These are phyloP conservation scores for Eudemis profundana DNA, from an alignment of 2,888 invertebrate genomes.

Conservation along the genomic window DNA sequence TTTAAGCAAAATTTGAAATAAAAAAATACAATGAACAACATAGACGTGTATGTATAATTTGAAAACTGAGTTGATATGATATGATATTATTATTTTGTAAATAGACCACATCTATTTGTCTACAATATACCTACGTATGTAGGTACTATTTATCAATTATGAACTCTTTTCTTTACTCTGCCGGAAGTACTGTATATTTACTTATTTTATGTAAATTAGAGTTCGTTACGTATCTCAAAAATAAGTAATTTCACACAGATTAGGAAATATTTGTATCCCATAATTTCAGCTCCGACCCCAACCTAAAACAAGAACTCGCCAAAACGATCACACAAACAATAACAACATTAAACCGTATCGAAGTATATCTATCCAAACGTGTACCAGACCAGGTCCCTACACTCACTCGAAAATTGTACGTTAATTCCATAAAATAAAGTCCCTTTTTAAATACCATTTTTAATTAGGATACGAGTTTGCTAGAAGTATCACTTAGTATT, in stretches of 20 bases:
- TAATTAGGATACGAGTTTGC: conserved; percentile 16
- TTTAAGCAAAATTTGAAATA: no score
- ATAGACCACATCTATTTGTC: no score
- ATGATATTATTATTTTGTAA: no score
- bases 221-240: no score
- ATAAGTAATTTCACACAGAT: neutral
- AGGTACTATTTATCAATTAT: no score
- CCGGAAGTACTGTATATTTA: no score
- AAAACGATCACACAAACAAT: conserved; percentile 22
- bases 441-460: neutral
- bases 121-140: no score
- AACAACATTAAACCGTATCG: conserved; percentile 23
- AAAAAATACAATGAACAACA: no score
- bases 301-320: neutral
- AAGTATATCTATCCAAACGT: conserved; percentile 7
- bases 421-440: neutral
- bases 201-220: no score
- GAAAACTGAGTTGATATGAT: no score
- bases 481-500: conserved; percentile 11
- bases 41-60: no score
- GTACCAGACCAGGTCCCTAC: neutral
- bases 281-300: neutral
- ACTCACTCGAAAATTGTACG: neutral
- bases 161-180: no score
- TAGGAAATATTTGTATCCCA: neutral